Evolutionary conservation across 2,113 vertebrate species (phyloP), one percentile per base, ranked within the genome.

Genomic region (Aramus guarauna): DNA sequence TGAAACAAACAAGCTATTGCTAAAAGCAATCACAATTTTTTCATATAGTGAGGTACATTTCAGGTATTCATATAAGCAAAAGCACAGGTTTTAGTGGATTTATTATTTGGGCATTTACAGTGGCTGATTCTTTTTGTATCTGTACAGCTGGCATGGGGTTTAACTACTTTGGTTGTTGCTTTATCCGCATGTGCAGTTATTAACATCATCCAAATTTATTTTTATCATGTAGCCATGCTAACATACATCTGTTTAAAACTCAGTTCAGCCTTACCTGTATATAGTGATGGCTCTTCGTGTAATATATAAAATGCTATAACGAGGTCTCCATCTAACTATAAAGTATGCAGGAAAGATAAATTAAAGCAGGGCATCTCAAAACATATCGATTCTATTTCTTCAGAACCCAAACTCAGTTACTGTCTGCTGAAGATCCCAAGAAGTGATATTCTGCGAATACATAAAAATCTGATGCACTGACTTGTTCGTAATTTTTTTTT

Each of bases 401-500:
- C 37, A 79, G 76, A 90, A 82, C 68, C 10, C 20, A 76, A 91
- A 90, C 43, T 75, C 30, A 8, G 41, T 91, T 58, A 45, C 37
- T 87, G 39, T 81, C 69, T 0, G 0, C 39, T 85, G 62, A 95
- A 85, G 85, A 89, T 78, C 67, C 62, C 37, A 52, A 86, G 52
- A 82, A 95, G n/a, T 83, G 48, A 63, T 90, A 92, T 95, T 96
- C 67, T 94, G 69, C 5, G 3, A 87, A 92, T 90, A 59, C 64
- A 86, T 91, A 91, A 92, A 82, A 91, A 81, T 85, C 84, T 55
- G 84, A 93, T 96, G 58, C 53, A 60, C 80, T 90, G 73, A 82
- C 73, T 95, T 79, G 43, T 77, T 90, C 53, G 69, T 96, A 91
- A 60, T 83, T 83, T 92, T 89, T 85, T 85, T 93, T 87, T 97